Base-by-base conservation (phyloP, 2,888 invertebrate species). In the Agrenia bidenticulata region DNA sequence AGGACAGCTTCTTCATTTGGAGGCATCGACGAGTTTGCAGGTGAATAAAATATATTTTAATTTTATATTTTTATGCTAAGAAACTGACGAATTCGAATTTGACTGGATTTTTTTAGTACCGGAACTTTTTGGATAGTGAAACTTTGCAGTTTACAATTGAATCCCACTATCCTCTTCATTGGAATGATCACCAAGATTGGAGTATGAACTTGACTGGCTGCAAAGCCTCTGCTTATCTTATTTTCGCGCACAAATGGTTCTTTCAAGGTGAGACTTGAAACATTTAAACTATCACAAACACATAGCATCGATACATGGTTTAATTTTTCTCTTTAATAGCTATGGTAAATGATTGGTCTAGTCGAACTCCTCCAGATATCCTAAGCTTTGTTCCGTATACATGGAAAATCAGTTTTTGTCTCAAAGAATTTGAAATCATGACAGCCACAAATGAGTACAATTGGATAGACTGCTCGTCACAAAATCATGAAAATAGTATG, bases 181-280 rank as follows among this genome's bases (percentile, higher is more conserved):
- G 97, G 96, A 99, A 98, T 80, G 94, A 92, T 74, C 92, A 94
- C 76, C 98, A 99, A 80, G 88, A 92, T 76, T 99, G 98, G 98
- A 87, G 88, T 69, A 84, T 94, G 58, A 89, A 90, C 77, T 82
- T 97, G 72, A 95, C 94, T 0, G 94, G 94, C 0, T 94, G 95
- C 80, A 97, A 97, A 81, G 94, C 94, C 1, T 92, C 94, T 0
- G 88, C 92, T 15, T 90, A 90, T 79, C 86, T 97, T 63, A 91
- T 97, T 65, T 97, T 94, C 80, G 89, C 90, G 70, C 97, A 97
- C 80, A 97, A 97, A 81, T 89, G 91, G 79, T 98, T 98, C 81
- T 94, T 98, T 80, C 90, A 92, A 82, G 86, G 86, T 85, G 78
- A 71, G 66, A 56, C 27, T 51, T 55, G 17, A 37, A 4, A 37